Evolutionary conservation across 2,113 vertebrate species (phyloP), one percentile per base, ranked within the genome.

Genomic region (Sander lucioperca): DNA sequence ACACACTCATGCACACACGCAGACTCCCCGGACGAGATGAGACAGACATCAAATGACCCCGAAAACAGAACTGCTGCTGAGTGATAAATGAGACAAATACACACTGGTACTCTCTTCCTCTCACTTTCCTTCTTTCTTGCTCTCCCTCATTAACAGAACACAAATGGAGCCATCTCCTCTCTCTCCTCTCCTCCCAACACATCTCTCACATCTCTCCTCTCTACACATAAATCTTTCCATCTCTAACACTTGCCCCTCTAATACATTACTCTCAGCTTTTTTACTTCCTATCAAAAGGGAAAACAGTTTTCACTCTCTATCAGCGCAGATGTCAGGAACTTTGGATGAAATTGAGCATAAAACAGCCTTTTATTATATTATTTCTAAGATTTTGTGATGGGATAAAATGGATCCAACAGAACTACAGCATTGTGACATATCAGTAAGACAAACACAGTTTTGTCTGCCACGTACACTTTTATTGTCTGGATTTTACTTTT

Each of bases 81-180:
- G 84, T 92, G 90, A 94, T 91, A 87, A 92, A 93, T 91, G 91
- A 93, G 85, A 92, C 84, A 89, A 91, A 91, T 83, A 75, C 74
- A 87, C 58, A 54, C 87, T 63, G 73, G 71, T 74, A 59, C 74
- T 50, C 50, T 82, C 72, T 71, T 47, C 45, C 74, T 62, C 62
- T 82, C 77, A 27, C 76, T 77, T 78, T 82, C 67, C 47, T 69
- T 85, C 80, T 19, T 43, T 87, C 79, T 33, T 6, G 63, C 85
- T 85, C 74, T 83, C 59, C 79, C 84, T 89, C 85, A 89, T 89
- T 93, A 93, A 84, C 80, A 68, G 69, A 30, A 80, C 86, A 88
- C 64, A 88, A 88, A 91, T 80, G 80, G 70, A 90, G 87, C 87
- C 70, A 76, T 92, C 81, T 79, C 84, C 82, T 53, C 65, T 63